Conservation (phyloP, 2,888 invertebrate genomes). For the Latrodectus elegans region DNA sequence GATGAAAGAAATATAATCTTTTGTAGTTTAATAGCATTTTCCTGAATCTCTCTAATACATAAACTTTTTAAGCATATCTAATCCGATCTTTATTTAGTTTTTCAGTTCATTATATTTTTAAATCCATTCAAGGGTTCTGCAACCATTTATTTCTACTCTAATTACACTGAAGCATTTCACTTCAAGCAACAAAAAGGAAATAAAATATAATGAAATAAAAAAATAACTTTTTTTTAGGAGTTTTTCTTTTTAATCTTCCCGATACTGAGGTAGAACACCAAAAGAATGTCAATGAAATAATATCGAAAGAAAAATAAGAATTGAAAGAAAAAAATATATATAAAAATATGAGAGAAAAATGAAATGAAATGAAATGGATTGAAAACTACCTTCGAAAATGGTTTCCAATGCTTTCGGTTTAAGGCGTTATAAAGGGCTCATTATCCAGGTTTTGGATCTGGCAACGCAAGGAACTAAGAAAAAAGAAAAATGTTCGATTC, state of each 20-base stretch:
- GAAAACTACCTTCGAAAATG: slow-evolving; percentile 56
- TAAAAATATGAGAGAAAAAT: slow-evolving; percentile 8
- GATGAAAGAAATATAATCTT: slow-evolving; percentile 51
- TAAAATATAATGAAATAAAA: slow-evolving; percentile 23
- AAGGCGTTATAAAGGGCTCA: slow-evolving; percentile 61
- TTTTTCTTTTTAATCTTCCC: neutral
- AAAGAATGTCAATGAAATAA: slow-evolving; percentile 19
- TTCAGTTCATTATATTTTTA: slow-evolving; percentile 23
- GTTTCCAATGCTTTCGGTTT: slow-evolving; percentile 60
- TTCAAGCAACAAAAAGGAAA: slow-evolving; percentile 14
- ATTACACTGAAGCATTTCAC: slow-evolving; percentile 53
- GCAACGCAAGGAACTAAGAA: slow-evolving; percentile 7
- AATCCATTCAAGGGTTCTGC: slow-evolving; percentile 43
- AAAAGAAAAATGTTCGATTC: slow-evolving; percentile 25
- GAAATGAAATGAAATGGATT: slow-evolving; percentile 38
- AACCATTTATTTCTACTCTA: slow-evolving; percentile 56
- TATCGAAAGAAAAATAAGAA: slow-evolving; percentile 11
- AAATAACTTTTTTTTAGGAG: slow-evolving; percentile 4
- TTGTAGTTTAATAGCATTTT: slow-evolving; percentile 56
- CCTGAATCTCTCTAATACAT: slow-evolving; percentile 9
- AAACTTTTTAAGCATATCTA: slow-evolving; percentile 10
- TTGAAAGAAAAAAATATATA: slow-evolving; percentile 5
- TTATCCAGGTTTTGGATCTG: slow-evolving; percentile 45
- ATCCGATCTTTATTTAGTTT: neutral
- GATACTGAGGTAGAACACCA: slow-evolving; percentile 18